Conservation (phyloP, 2,888 invertebrate genomes). For the Caenorhabditis sp. region DNA sequence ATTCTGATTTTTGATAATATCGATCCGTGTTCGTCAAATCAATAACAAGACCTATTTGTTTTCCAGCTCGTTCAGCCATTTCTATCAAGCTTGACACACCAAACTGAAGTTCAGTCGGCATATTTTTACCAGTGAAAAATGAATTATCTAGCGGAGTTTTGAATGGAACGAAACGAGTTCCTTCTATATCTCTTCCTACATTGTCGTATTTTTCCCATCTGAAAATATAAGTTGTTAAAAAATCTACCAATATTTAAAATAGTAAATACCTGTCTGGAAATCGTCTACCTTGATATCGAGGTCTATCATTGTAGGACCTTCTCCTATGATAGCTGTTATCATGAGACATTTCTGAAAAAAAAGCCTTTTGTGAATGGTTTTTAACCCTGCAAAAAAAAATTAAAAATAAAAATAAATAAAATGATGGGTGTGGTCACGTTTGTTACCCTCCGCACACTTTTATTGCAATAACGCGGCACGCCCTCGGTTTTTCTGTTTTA, state of each 20-base stretch:
- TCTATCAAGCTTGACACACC: constrained; percentile 32
- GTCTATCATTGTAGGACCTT: constrained; percentile 3
- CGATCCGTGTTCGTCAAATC: constrained; percentile 72
- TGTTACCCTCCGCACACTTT: not conserved
- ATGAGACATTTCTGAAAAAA: not conserved
- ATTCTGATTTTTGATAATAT: constrained; percentile 62
- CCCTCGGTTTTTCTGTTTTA: not conserved
- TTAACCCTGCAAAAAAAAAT: constrained; percentile 6
- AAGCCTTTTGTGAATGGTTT: not conserved
- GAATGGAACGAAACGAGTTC: constrained; percentile 80
- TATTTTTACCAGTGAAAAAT: constrained; percentile 40
- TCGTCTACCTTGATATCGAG: constrained; percentile 12
- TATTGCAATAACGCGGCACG: not conserved
- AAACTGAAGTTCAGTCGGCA: constrained; percentile 44
- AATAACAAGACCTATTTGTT: constrained; percentile 71
- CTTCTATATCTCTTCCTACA: constrained; percentile 77
- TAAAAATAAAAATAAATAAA: constrained; percentile 7
- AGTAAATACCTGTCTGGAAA: constrained; percentile 32
- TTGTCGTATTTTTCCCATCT: constrained; percentile 71
- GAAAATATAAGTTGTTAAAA: constrained; percentile 23
- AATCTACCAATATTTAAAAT: not conserved
- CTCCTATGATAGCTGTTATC: not conserved
- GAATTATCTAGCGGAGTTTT: constrained; percentile 78
- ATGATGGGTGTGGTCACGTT: not conserved
- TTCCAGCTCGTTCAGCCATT: constrained; percentile 50